These are phyloP conservation scores for Nothobranchius kuhntae DNA, from an alignment of 2,113 vertebrate species.

Conservation along the genomic window DNA sequence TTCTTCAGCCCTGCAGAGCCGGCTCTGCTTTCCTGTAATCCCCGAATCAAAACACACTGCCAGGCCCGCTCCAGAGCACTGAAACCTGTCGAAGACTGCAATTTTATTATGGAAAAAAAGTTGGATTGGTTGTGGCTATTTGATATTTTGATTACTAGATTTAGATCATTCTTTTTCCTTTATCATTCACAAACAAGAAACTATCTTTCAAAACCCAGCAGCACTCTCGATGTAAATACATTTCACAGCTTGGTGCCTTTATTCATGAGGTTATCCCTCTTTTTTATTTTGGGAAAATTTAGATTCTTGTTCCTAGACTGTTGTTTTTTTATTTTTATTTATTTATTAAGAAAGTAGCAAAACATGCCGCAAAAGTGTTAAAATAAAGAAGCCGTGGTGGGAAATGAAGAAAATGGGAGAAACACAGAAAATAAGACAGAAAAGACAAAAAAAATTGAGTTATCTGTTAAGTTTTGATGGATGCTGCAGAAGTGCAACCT, in stretches of 20 bases:
- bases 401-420: conserved; percentile 6
- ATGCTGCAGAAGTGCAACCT: conserved; percentile 44
- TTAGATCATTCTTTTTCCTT: not conserved
- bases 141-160: not conserved
- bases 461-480: conserved; percentile 34
- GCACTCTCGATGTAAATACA: not conserved
- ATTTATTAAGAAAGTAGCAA: not conserved
- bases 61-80: not conserved
- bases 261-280: not conserved
- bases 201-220: not conserved
- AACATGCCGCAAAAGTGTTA: not conserved
- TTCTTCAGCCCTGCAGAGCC: not conserved
- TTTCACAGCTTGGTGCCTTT: not conserved
- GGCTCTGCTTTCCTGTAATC: not conserved
- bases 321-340: not conserved
- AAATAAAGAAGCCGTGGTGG: not conserved
- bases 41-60: not conserved
- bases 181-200: not conserved
- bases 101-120: not conserved
- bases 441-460: conserved; percentile 29
- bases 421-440: not conserved
- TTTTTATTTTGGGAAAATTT: not conserved
- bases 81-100: not conserved
- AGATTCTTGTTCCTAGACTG: not conserved
- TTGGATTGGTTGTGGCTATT: no score